Evolutionary conservation across 2,888 invertebrate genomes (phyloP).

Genomic region (Biston stratarius): DNA sequence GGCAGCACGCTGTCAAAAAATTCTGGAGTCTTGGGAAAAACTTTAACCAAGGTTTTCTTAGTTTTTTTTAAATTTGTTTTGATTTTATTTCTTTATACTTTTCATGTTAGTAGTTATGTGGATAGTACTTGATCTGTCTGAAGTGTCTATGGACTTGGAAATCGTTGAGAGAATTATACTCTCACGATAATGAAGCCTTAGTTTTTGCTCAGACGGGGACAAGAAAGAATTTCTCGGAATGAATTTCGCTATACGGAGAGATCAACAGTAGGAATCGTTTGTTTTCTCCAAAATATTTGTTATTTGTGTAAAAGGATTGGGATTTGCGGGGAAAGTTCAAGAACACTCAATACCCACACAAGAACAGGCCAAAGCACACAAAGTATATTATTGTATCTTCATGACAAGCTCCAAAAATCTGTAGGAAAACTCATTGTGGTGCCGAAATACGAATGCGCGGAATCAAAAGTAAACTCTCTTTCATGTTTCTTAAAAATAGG

Average conservation of each 20-base stretch:
- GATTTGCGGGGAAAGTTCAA: not conserved
- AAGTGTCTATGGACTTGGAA: not conserved
- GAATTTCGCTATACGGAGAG: not conserved
- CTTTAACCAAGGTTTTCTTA: too few relatives aligned
- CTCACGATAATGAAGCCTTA: not conserved
- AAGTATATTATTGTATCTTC: slow-evolving; percentile 3
- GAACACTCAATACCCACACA: not conserved
- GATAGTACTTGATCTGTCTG: not conserved
- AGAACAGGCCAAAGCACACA: not conserved
- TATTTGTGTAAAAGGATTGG: slow-evolving; percentile 3
- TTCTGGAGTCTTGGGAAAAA: too few relatives aligned
- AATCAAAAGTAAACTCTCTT: not conserved
- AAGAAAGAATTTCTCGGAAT: not conserved
- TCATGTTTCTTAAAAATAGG: not conserved
- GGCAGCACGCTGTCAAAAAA: too few relatives aligned
- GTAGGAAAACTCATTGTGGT: not conserved
- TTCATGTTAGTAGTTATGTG: too few relatives aligned
- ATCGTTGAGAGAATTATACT: not conserved
- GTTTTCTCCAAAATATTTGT: not conserved
- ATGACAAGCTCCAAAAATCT: not conserved
- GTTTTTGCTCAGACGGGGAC: not conserved
- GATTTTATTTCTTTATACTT: too few relatives aligned
- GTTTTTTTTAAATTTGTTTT: too few relatives aligned
- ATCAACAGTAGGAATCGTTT: not conserved
- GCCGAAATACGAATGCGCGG: not conserved